Percentiles rank a stretch among this genome's conserved stretches.
phyloP scores from a whole-genome alignment of 2,113 vertebrate species.

The Chloroceryle aenea region DNA sequence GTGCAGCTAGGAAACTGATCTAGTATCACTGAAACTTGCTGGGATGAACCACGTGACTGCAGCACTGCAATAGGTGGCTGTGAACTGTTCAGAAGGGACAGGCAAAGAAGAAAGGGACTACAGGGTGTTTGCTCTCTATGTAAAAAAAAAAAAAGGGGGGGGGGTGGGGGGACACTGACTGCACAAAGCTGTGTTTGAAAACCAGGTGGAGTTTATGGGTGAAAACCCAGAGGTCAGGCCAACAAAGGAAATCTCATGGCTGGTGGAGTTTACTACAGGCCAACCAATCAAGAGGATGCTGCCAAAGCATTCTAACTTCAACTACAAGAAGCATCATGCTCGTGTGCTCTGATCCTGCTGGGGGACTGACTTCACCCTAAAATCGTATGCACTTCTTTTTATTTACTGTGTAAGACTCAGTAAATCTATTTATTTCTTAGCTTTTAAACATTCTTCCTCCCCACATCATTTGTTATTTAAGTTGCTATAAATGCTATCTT shows the following conservation, averaged over 20 bases:
- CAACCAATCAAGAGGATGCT: not conserved
- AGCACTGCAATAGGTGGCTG: not conserved
- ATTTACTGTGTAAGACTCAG: not conserved
- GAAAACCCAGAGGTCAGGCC: not conserved
- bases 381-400: not conserved
- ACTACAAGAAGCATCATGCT: not conserved
- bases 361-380: not conserved
- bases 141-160: not conserved
- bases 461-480: not conserved
- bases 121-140: not conserved
- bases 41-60: not conserved
- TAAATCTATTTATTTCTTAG: not conserved
- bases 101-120: not conserved
- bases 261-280: not conserved
- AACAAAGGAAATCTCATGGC: not conserved
- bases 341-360: not conserved
- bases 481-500: not conserved
- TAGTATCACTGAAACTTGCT: not conserved
- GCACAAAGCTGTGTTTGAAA: not conserved
- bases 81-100: not conserved
- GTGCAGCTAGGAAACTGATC: not conserved
- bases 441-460: not conserved
- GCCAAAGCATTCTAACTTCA: not conserved
- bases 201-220: not conserved
- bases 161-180: not conserved